Percentiles rank a stretch among this genome's conserved stretches.
Evolutionary conservation across 2,797 vertebrate species (phyloP).

Genomic region (Okamejei kenojei): DNA sequence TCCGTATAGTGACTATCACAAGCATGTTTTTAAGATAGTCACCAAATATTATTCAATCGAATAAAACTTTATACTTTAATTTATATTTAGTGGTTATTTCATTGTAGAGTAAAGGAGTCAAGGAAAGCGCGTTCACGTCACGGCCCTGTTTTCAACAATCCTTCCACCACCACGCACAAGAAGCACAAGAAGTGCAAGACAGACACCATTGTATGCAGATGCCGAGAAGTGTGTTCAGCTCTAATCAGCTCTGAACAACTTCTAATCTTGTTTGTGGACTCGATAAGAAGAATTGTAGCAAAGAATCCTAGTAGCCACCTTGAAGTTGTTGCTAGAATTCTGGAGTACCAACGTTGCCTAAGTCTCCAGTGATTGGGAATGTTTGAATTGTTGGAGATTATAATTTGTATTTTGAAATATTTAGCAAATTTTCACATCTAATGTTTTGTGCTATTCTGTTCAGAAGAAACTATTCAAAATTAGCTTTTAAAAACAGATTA

Average conservation of each 20-base stretch:
- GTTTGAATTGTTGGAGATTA: background rate
- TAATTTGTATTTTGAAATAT: background rate
- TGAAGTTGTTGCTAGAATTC: background rate
- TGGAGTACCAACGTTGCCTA: background rate
- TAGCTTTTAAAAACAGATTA: background rate
- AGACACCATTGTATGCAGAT: too few species aligned
- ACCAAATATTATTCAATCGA: background rate
- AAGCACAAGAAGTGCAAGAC: too few species aligned
- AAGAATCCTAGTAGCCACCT: background rate
- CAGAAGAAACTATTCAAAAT: background rate
- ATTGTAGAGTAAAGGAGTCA: too few species aligned
- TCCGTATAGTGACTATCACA: background rate
- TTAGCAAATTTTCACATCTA: background rate
- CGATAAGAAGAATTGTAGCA: background rate
- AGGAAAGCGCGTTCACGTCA: too few species aligned
- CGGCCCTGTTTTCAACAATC: background rate
- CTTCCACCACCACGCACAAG: too few species aligned
- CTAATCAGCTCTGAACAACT: too few species aligned
- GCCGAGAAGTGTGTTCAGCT: too few species aligned
- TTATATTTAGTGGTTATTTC: background rate
- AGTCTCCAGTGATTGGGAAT: background rate
- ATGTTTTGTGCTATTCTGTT: background rate
- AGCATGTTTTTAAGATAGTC: background rate
- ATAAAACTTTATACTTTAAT: background rate
- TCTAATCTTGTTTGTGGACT: too few species aligned